Percentiles rank a stretch among this genome's conserved stretches.
Evolutionary conservation across 2,113 vertebrate genomes (phyloP).

Genomic region (Coturnix japonica): DNA sequence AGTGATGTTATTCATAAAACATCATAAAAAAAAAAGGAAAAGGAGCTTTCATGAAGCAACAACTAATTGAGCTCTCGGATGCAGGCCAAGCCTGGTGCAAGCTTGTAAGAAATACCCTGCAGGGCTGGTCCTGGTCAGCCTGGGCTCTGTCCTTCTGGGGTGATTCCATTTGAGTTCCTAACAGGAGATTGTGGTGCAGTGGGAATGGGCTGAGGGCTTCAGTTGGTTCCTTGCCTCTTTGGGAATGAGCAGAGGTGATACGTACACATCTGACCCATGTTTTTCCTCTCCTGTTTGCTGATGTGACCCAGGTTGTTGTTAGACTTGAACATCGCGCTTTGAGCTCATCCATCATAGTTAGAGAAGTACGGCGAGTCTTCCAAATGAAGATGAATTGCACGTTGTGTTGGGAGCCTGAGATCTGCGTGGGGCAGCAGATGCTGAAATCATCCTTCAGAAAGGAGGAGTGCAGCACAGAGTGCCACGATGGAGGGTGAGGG

Average conservation of each 20-base stretch:
- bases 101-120: neutral
- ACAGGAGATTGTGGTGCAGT: neutral
- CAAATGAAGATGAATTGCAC: neutral
- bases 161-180: accelerated
- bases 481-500: accelerated
- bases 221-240: neutral
- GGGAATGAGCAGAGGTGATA: neutral
- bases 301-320: accelerated
- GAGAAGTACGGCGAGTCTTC: accelerated
- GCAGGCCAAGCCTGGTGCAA: neutral
- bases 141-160: neutral
- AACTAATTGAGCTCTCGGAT: neutral
- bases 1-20: neutral
- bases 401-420: neutral
- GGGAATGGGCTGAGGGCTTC: neutral
- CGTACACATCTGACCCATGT: accelerated
- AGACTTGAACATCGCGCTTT: accelerated
- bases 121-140: neutral
- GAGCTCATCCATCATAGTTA: neutral
- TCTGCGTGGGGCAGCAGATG: neutral
- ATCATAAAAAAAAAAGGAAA: neutral
- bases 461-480: neutral
- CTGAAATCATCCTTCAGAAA: neutral
- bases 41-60: neutral
- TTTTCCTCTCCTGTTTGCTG: neutral